Base-by-base conservation (phyloP, 2,113 vertebrate species). In the Marmota monax region DNA sequence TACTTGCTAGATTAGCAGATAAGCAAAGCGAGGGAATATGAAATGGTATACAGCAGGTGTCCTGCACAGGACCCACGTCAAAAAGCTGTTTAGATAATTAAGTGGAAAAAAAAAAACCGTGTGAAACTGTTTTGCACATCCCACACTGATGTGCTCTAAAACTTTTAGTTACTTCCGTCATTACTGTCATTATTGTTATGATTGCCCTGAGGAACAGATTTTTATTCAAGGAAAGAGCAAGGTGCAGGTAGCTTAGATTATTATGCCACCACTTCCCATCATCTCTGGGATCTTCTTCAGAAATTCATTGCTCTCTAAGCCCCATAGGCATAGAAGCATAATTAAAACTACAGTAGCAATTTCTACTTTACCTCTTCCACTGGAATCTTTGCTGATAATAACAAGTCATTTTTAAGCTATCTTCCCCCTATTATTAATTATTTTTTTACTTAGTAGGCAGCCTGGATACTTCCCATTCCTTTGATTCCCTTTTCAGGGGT, bases 171-270 rank as follows among this genome's bases (percentile, higher is more conserved):
- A 48, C 69, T 73, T 14, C 29, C 20, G 10, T 88, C 83, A 34
- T 77, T 78, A 14, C 29, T 20, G 7, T 88, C 83, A 34, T 77
- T 78, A 14, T 85, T 39, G 42, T 88, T 76, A 67, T 87, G 51
- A 77, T 95, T 96, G 78, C n/a, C 69, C 29, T 10, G 9, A 94
- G 69, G 78, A 95, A 67, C 27, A 94, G 78, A 74, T 87, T 79
- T 85, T 95, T 89, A 93, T 96, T 93, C 96, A 77, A 87, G 73
- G 32, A 82, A 84, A 73, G 88, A 87, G 37, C 29, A 83, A 95
- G 83, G 70, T 83, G 20, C 65, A 82, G 65, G 88, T 86, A 92
- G 51, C 48, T 94, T 76, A 58, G 67, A 42, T 95, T 74, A 42
- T 92, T 80, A 78, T 42, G 39, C 56, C 3, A 48, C 65, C 20